Percentiles rank a stretch among this genome's conserved stretches.
Conservation (phyloP, 2,797 vertebrate genomes). For the Columba guinea region DNA sequence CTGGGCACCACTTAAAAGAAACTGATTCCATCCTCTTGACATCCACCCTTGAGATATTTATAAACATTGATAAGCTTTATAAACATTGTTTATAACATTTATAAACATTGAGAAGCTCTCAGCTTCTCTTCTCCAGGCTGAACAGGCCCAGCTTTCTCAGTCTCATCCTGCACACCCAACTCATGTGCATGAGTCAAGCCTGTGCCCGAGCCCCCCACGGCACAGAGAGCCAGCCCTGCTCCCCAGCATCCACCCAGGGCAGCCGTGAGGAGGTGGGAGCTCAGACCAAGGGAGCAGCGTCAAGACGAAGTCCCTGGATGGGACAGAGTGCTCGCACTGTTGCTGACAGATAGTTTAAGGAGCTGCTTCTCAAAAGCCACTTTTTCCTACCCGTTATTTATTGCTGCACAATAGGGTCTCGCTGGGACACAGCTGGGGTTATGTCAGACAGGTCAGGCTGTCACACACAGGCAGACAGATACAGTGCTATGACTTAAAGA, state of each 20-base stretch:
- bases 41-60: no score
- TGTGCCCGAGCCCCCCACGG: not conserved
- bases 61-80: no score
- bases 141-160: no score
- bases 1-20: no score
- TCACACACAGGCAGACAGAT: fast-evolving
- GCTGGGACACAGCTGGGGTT: not conserved
- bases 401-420: not conserved
- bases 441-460: not conserved
- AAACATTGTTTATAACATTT: no score
- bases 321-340: not conserved
- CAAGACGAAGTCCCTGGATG: not conserved
- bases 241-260: not conserved
- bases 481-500: not conserved
- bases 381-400: not conserved
- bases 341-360: not conserved
- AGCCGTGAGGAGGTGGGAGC: not conserved
- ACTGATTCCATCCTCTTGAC: no score
- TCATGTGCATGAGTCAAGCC: no score
- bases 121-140: no score
- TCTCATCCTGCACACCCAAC: no score
- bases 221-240: not conserved
- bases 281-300: not conserved
- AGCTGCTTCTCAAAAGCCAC: not conserved
- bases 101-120: no score